These are phyloP conservation scores for Halcyon badia DNA, from an alignment of 2,797 vertebrate genomes.

Conservation along the genomic window DNA sequence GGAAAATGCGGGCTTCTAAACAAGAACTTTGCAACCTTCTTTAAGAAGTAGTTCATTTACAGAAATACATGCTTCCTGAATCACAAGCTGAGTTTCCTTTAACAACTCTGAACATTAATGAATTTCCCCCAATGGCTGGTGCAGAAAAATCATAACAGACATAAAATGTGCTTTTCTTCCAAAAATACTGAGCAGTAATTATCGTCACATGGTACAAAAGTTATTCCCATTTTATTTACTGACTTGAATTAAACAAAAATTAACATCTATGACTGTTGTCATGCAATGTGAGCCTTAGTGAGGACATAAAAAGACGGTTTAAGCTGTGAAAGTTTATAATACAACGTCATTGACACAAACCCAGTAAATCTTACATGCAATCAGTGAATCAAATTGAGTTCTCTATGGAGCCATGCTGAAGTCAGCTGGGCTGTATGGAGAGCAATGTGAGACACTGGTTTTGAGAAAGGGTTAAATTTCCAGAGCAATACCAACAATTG, in stretches of 20 bases:
- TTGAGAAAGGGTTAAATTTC: not conserved
- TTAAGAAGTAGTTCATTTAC: not conserved
- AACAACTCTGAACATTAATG: not conserved
- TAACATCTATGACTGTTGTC: not conserved
- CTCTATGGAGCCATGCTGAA: not conserved
- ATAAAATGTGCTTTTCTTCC: not conserved
- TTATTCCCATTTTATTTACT: constrained; percentile 71
- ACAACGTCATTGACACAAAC: constrained; percentile 40
- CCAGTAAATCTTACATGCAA: constrained; percentile 4
- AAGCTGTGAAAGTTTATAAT: constrained; percentile 62
- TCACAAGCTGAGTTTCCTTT: not conserved
- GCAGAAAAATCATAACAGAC: not conserved
- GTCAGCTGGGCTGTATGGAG: not conserved
- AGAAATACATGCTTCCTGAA: constrained; percentile 13
- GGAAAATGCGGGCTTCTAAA: constrained; percentile 38
- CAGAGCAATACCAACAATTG: not conserved
- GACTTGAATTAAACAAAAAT: constrained; percentile 61
- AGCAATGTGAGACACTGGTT: not conserved
- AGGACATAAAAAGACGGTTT: not conserved
- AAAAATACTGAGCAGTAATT: constrained; percentile 14
- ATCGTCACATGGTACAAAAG: constrained; percentile 39
- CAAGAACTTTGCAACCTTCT: not conserved
- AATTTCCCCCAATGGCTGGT: not conserved
- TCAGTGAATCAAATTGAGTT: constrained; percentile 1
- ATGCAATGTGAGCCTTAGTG: not conserved